Evolutionary conservation across 53 echinoderm and acorn worm genomes (phyloP).

Genomic region (Antedon mediterranea): DNA sequence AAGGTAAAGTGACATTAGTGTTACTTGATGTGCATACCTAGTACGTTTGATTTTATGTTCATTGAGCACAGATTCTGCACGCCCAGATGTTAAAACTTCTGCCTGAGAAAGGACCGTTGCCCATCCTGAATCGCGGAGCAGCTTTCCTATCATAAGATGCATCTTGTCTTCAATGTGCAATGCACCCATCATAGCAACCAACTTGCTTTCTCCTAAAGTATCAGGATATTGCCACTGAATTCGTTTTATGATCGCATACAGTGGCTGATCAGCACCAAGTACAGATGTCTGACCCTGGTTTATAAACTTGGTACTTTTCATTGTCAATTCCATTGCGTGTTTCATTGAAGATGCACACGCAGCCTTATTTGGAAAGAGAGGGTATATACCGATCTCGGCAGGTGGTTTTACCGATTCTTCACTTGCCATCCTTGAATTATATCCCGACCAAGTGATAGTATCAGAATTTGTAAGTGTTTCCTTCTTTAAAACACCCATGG

Average conservation of each 20-base stretch:
- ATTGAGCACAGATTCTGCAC: slow-evolving; percentile 10
- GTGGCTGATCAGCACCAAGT: too few relatives aligned
- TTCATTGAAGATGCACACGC: slow-evolving; percentile 5
- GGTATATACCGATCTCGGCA: background rate
- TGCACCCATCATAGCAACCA: slow-evolving; percentile 13
- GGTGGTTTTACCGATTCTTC: background rate
- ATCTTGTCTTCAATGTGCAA: slow-evolving; percentile 22
- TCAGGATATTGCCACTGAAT: too few relatives aligned
- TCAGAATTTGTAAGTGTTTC: background rate
- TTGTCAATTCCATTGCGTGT: too few relatives aligned
- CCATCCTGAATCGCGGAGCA: slow-evolving; percentile 18
- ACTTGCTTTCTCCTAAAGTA: slow-evolving; percentile 12
- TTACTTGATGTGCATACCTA: slow-evolving; percentile 15
- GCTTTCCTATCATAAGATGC: slow-evolving; percentile 8
- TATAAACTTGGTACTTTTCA: too few relatives aligned
- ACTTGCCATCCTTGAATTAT: background rate
- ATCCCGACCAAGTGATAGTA: slow-evolving; percentile 5
- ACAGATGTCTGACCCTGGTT: too few relatives aligned
- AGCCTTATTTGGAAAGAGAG: slow-evolving; percentile 7
- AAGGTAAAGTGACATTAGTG: slow-evolving; percentile 8
- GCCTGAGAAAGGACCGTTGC: slow-evolving; percentile 5
- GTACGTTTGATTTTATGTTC: slow-evolving; percentile 11
- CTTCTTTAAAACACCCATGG: background rate
- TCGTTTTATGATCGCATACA: too few relatives aligned
- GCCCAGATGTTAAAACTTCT: slow-evolving; percentile 14